Base-by-base conservation (phyloP, 1,140 invertebrate genomes). In the Caenorhabditis tropicalis region DNA sequence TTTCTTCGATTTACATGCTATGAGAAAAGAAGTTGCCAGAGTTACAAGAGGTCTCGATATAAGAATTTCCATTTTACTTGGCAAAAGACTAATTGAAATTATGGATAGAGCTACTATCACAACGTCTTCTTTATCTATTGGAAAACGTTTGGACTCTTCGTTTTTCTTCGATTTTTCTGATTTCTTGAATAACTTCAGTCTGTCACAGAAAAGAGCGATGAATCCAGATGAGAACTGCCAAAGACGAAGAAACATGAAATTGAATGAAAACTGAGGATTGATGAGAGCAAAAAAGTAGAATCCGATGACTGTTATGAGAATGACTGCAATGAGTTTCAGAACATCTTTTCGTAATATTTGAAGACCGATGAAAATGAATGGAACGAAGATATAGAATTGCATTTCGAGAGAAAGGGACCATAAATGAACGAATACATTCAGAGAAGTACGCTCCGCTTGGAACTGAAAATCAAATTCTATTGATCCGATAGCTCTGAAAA, bases 371-470 rank as follows among this genome's bases (percentile, higher is more conserved):
- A 81, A 56, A 36, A 81, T 81, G 46, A 81, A 56, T 6, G 53
- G 81, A 21, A 60, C 53, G 6, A 82, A 10, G 10, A 82, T 9
- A 31, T 82, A 82, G 24, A 82, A 82, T 21, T 60, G 81, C 24
- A 82, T 60, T 82, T 82, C 81, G 19, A 82, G 21, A 12, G 81
- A 51, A 15, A 82, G 36, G 2, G 81, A 82, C 81, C 81, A 82
- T n/a, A 60, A 21, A 24, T 82, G 81, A 15, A 82, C 15, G 56
- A 82, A 82, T 2, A 60, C 16, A 29, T 82, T 56, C 12, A 33
- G 4, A 6, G 39, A 51, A 33, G 12, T 16, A 2, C 31, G 12
- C 10, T 31, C 27, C 3, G 58, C 31, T 12, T 15, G 27, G 5
- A 60, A 60, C 58, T 60, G 58, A 36, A 60, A 33, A 9, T 56